These are phyloP conservation scores for Volucella bombylans DNA, from an alignment of 2,888 invertebrate genomes.

Conservation along the genomic window DNA sequence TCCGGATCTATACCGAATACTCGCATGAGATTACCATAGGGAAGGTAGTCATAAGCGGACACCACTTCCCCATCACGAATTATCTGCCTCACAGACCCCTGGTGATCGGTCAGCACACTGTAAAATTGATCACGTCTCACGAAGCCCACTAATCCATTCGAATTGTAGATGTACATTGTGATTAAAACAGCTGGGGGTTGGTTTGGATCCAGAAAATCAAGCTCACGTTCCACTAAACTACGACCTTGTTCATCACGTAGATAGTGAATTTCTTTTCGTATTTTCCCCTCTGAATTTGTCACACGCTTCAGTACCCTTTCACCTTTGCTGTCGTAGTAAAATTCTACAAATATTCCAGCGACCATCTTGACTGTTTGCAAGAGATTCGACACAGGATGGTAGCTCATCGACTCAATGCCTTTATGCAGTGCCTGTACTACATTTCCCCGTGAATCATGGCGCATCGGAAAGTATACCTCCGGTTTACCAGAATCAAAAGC, in stretches of 20 bases:
- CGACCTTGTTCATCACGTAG: conserved; percentile 43
- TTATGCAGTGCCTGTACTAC: conserved; percentile 71
- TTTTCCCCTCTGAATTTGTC: background rate
- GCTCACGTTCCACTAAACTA: conserved; percentile 43
- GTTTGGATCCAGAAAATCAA: conserved; percentile 4
- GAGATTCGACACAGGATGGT: conserved; percentile 66
- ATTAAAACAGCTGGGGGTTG: conserved; percentile 35
- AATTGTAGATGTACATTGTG: conserved; percentile 49
- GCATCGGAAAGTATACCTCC: conserved; percentile 25
- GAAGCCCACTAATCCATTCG: conserved; percentile 45
- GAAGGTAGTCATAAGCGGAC: conserved; percentile 75
- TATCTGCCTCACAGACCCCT: conserved; percentile 73
- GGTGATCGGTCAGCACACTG: conserved; percentile 72
- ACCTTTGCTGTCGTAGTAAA: conserved; percentile 45
- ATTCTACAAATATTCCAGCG: conserved; percentile 22
- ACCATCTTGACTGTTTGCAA: conserved; percentile 17
- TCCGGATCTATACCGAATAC: conserved; percentile 52
- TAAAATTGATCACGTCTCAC: conserved; percentile 59
- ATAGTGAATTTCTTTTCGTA: conserved; percentile 42
- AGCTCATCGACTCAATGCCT: conserved; percentile 65
- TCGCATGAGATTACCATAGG: conserved; percentile 73
- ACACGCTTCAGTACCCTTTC: conserved; percentile 43
- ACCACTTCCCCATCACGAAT: conserved; percentile 69
- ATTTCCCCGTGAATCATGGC: conserved; percentile 71
- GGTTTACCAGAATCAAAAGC: conserved; percentile 4